Evolutionary conservation across 2,113 vertebrate species (phyloP), one percentile per base, ranked within the genome.

Genomic region (Mugil cephalus): DNA sequence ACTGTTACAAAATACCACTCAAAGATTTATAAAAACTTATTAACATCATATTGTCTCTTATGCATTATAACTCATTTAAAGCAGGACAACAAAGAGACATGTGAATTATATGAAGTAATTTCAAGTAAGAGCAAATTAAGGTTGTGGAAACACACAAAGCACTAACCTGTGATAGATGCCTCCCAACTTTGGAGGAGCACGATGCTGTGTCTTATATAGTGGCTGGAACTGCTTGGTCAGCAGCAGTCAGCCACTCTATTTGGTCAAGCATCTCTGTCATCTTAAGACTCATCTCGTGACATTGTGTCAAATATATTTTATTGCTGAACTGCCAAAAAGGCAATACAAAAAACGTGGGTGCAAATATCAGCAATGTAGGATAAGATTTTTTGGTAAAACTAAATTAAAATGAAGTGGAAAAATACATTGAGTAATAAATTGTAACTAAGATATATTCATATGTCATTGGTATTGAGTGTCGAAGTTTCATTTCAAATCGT

Each of bases 181-280:
- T 65, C 7, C 80, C 85, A 86, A 87, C 82, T 89, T 43, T 78
- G 42, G 68, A 51, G 34, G 42, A 74, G 72, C 14, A 50, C 74
- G 68, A 82, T 69, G 74, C 55, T 50, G 52, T 48, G 80, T 67
- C 85, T 79, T 91, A 69, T 91, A 91, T 90, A 90, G 73, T 69
- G 68, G 24, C 56, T 15, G 14, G 13, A 76, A 63, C 9, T 84
- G 87, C 70, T 38, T 30, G 4, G 77, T 90, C 90, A 89, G 88
- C 87, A 68, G 55, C 47, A 53, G 60, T 50, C 45, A 15, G 1
- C 69, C 61, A 13, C 87, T 85, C 64, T 6, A 83, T 90, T 91
- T 91, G 87, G 87, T 87, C 87, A 91, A 82, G 82, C 66, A 86
- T 79, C 77, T 58, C 59, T 81, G 69, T 63, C 74, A 82, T 82